Percentiles rank a stretch among this genome's conserved stretches.
Evolutionary conservation across 2,888 invertebrate genomes (phyloP).

Genomic region (Amphipoea oculea): DNA sequence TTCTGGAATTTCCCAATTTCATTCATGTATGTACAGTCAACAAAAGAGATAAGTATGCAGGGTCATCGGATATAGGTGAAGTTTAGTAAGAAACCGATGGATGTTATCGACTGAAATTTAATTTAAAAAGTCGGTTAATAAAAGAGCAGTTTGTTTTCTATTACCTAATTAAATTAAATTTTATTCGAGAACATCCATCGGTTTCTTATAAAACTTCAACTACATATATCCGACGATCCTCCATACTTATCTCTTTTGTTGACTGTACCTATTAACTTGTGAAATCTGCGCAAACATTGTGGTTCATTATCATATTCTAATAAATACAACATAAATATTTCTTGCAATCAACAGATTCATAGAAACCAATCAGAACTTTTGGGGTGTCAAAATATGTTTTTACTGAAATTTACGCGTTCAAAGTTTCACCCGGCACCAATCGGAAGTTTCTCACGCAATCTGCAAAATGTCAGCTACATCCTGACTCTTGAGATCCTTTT

Average conservation of each 20-base stretch:
- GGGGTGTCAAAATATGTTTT: conserved; percentile 36
- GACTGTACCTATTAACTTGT: too few species aligned
- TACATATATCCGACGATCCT: too few species aligned
- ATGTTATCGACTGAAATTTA: too few species aligned
- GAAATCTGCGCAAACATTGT: not conserved
- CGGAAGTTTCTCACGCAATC: conserved; percentile 49
- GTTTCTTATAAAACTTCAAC: too few species aligned
- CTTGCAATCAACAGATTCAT: conserved; percentile 32
- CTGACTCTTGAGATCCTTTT: not conserved
- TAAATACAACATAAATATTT: conserved; percentile 26
- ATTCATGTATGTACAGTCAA: not conserved
- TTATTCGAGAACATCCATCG: too few species aligned
- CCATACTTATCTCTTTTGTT: too few species aligned
- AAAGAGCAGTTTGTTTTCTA: too few species aligned
- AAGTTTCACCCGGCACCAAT: conserved; percentile 20
- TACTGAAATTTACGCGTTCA: conserved; percentile 25
- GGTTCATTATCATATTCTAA: conserved; percentile 16
- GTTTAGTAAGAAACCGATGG: too few species aligned
- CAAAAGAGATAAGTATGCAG: too few species aligned
- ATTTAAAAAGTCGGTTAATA: too few species aligned
- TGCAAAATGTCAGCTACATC: conserved; percentile 48
- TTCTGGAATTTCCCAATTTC: not conserved
- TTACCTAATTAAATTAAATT: too few species aligned
- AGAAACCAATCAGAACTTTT: conserved; percentile 56
- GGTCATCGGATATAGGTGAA: too few species aligned